Conservation (phyloP, 2,888 invertebrate genomes). For the Cinara cedri region DNA sequence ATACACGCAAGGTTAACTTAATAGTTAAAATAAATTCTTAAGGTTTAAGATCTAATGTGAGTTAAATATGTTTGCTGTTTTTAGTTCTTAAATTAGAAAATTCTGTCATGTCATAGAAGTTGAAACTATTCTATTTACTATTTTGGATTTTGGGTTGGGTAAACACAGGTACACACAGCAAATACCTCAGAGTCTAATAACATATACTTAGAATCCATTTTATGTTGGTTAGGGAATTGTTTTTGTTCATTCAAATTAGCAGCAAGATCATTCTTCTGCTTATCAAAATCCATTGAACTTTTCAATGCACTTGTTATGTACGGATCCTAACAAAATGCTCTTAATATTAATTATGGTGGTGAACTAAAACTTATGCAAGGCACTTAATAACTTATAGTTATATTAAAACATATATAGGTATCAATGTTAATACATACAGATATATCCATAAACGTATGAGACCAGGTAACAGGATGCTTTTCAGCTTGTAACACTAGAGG, state of each 20-base stretch:
- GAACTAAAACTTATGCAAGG: background rate
- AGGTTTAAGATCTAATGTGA: background rate
- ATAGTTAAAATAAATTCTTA: background rate
- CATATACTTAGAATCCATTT: conserved; percentile 50
- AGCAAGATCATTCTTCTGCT: conserved; percentile 70
- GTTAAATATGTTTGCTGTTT: background rate
- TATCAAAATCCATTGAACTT: conserved; percentile 81
- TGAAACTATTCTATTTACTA: conserved; percentile 2
- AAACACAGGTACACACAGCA: conserved; percentile 3
- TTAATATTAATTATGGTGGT: conserved; percentile 25
- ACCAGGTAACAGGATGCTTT: conserved; percentile 93
- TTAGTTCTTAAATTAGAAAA: background rate
- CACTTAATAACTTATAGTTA: background rate
- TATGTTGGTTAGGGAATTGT: conserved; percentile 53
- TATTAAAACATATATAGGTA: background rate
- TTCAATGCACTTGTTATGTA: conserved; percentile 91
- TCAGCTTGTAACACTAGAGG: conserved; percentile 87
- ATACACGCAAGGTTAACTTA: background rate
- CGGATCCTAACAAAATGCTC: conserved; percentile 66
- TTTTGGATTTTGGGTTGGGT: conserved; percentile 20
- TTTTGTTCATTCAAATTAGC: conserved; percentile 55
- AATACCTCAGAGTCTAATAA: conserved; percentile 43
- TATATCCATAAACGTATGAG: conserved; percentile 92
- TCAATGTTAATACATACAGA: conserved; percentile 68
- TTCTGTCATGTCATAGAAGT: background rate